These are phyloP conservation scores for Drosophila cognata DNA, from an alignment of 2,888 invertebrate species.

Conservation along the genomic window DNA sequence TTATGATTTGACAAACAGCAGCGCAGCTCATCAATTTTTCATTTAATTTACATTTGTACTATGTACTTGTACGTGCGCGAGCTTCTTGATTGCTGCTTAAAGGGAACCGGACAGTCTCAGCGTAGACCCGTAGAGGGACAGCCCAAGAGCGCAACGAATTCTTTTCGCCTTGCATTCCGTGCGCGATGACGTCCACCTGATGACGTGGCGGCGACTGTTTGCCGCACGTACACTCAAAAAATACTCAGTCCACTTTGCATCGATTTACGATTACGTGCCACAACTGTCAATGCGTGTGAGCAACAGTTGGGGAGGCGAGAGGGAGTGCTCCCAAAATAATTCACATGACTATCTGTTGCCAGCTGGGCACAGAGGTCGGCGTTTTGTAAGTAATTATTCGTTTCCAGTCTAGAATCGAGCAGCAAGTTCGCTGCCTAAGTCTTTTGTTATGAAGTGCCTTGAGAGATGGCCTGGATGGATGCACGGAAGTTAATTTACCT, in stretches of 20 bases:
- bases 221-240: conserved; percentile 46
- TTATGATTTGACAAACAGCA: conserved; percentile 4
- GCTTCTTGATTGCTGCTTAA: conserved; percentile 9
- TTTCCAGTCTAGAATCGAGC: conserved; percentile 26
- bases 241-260: conserved; percentile 40
- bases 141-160: conserved; percentile 68
- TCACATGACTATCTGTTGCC: conserved; percentile 2
- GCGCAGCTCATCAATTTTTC: conserved; percentile 78
- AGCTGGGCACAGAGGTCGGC: conserved; percentile 44
- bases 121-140: conserved; percentile 37
- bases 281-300: conserved; percentile 44
- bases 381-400: conserved; percentile 21
- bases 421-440: conserved; percentile 74
- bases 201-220: conserved; percentile 38
- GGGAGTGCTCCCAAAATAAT: conserved; percentile 11
- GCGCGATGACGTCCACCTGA: conserved; percentile 66
- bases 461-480: conserved; percentile 9
- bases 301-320: not conserved
- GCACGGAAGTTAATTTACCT: conserved; percentile 60
- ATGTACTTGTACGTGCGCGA: conserved; percentile 54
- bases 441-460: conserved; percentile 59
- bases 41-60: conserved; percentile 78
- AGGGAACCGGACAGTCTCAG: conserved; percentile 2
- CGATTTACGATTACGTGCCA: conserved; percentile 60
- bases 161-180: conserved; percentile 78